Evolutionary conservation across 2,113 vertebrate genomes (phyloP), one percentile per base, ranked within the genome.

Genomic region (Varanus salvator): DNA sequence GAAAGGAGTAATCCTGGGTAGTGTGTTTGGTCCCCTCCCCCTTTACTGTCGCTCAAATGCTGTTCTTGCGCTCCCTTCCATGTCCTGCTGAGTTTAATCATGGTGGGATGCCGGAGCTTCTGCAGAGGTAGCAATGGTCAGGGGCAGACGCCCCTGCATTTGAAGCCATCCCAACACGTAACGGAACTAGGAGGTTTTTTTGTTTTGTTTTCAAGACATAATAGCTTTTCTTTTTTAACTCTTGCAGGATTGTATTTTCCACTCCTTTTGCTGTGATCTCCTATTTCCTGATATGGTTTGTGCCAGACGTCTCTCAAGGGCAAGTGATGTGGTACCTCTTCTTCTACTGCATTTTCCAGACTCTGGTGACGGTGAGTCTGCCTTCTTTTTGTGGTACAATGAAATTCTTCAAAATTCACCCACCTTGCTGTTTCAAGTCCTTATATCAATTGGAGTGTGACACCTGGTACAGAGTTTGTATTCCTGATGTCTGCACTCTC

Each of bases 311-410:
- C 91, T 97, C 97, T 71, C 91, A 94, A 1, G 97, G 97, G 72
- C 98, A 98, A 91, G 89, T 98, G 81, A 27, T 98, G 93, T 99
- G 98, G 98, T 99, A 98, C 92, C 97, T 99, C 76, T 48, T 99
- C 88, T 99, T 99, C 97, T 99, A 99, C 96, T 99, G 99, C 96
- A 94, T 98, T 90, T 99, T 99, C 97, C 98, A 99, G 97, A 98
- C 98, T 1, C 97, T 99, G 3, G 98, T 98, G 91, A 99, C 99
- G 94, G 99, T 99, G 81, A 96, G 98, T 96, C 27, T 2, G n/a
- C 80, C 76, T 84, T 72, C 68, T n/a, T n/a, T 50, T 54, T 1
- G 0, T 1, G 34, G 4, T 31, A 8, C 23, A 71, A 8, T 21
- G 12, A 81, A 81, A n/a, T 2, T 23, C 29, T 34, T 27, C 54